Percentiles rank a stretch among this genome's conserved stretches.
Evolutionary conservation across 2,888 invertebrate genomes (phyloP).

Genomic region (Caenorhabditis japonica): DNA sequence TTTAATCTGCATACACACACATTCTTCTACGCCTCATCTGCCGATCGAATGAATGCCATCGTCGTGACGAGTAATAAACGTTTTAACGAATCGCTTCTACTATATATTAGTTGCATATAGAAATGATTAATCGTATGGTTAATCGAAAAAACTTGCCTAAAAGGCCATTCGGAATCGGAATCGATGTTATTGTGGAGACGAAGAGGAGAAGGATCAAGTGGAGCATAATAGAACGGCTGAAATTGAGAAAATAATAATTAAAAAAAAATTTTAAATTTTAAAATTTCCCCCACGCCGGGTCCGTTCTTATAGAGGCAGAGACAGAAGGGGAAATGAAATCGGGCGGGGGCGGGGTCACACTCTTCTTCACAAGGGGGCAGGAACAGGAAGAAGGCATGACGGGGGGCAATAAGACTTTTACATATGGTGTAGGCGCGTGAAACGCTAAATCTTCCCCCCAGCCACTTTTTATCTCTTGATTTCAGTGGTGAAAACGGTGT

Average conservation of each 20-base stretch:
- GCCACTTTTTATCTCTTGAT: constrained; percentile 16
- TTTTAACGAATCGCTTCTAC: too few relatives aligned
- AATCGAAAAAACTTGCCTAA: constrained; percentile 38
- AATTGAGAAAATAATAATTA: constrained; percentile 2
- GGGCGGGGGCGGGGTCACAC: constrained; percentile 41
- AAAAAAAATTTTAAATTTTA: constrained; percentile 5
- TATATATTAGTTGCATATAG: too few relatives aligned
- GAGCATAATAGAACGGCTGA: not conserved
- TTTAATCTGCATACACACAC: too few relatives aligned
- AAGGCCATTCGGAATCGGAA: constrained; percentile 53
- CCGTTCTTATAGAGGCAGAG: constrained; percentile 19
- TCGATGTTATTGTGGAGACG: constrained; percentile 11
- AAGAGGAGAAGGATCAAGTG: constrained; percentile 2
- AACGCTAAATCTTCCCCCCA: constrained; percentile 25
- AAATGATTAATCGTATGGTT: not conserved
- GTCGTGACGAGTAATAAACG: too few relatives aligned
- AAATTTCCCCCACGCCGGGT: too few relatives aligned
- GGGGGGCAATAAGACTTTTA: constrained; percentile 48
- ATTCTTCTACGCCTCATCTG: too few relatives aligned
- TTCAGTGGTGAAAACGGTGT: constrained; percentile 39
- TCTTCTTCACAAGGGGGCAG: constrained; percentile 6
- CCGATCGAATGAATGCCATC: too few relatives aligned
- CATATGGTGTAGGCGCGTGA: constrained; percentile 36
- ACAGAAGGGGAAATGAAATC: constrained; percentile 22
- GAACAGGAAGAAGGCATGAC: constrained; percentile 2